Conservation (phyloP, 2,888 invertebrate species). For the Drosophila paracracens region DNA sequence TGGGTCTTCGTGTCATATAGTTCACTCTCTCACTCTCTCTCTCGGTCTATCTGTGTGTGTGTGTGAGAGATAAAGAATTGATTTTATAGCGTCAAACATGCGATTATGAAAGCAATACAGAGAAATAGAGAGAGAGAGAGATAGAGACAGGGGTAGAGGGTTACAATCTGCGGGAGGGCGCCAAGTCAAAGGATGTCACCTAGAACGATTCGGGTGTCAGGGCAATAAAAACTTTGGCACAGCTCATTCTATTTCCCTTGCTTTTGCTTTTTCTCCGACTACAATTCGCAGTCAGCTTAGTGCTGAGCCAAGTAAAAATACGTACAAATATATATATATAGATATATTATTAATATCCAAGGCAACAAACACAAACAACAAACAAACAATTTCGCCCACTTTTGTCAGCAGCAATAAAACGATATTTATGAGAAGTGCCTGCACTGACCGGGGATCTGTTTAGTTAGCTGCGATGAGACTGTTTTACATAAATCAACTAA, state of each 20-base stretch:
- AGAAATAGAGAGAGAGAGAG: constrained; percentile 6
- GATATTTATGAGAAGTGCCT: constrained; percentile 66
- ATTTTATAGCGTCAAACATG: constrained; percentile 81
- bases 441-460: constrained; percentile 30
- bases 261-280: constrained; percentile 7
- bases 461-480: constrained; percentile 20
- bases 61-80: constrained; percentile 76
- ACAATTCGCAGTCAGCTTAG: constrained; percentile 50
- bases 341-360: constrained; percentile 70
- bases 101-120: constrained; percentile 68
- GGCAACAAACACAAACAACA: constrained; percentile 36
- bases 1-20: constrained; percentile 28
- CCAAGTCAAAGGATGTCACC: constrained; percentile 73
- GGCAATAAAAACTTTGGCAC: constrained; percentile 77
- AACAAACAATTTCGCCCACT: constrained; percentile 56
- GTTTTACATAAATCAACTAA: constrained; percentile 73
- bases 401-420: constrained; percentile 72
- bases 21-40: constrained; percentile 1
- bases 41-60: background rate
- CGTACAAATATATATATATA: constrained; percentile 45
- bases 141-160: background rate
- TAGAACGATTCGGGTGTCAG: constrained; percentile 70
- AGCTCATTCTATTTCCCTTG: constrained; percentile 47
- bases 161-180: constrained; percentile 5
- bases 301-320: constrained; percentile 74